Percentiles rank a stretch among this genome's conserved stretches.
Evolutionary conservation across 2,888 invertebrate genomes (phyloP).

Genomic region (Zhuqinia jingwanae): DNA sequence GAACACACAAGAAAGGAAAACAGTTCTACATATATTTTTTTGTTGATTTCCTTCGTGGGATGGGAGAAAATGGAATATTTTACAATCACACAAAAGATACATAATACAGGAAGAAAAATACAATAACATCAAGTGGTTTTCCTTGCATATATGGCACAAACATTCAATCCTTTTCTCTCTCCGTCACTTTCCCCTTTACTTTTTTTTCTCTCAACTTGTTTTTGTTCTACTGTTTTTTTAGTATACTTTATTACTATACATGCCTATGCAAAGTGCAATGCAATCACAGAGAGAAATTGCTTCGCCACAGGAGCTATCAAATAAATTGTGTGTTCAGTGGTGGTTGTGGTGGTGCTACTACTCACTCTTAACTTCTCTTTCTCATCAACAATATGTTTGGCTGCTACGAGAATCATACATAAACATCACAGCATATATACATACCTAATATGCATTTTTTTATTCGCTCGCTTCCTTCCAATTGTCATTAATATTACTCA

Average conservation of each 20-base stretch:
- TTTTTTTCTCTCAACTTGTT: conserved; percentile 20
- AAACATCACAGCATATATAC: no score
- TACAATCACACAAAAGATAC: conserved; percentile 35
- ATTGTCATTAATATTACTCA: no score
- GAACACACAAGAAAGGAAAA: neutral
- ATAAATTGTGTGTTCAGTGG: conserved; percentile 5
- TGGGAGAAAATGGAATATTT: conserved; percentile 59
- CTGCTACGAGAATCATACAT: no score
- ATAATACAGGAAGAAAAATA: neutral
- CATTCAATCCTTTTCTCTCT: conserved; percentile 24
- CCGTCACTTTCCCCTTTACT: neutral
- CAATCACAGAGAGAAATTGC: neutral
- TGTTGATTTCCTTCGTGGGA: conserved; percentile 63
- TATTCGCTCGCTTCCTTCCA: no score
- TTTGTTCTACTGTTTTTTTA: neutral
- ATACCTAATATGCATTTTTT: no score
- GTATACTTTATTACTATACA: neutral
- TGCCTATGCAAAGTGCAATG: neutral
- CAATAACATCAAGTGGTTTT: conserved; percentile 57
- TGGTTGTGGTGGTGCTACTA: neutral
- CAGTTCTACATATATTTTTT: conserved; percentile 28
- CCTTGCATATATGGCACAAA: conserved; percentile 36
- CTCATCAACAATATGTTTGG: no score
- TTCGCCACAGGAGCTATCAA: neutral
- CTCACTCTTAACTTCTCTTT: no score